Evolutionary conservation across 2,888 invertebrate genomes (phyloP), one percentile per base, ranked within the genome.

Genomic region (Amiota mariae): DNA sequence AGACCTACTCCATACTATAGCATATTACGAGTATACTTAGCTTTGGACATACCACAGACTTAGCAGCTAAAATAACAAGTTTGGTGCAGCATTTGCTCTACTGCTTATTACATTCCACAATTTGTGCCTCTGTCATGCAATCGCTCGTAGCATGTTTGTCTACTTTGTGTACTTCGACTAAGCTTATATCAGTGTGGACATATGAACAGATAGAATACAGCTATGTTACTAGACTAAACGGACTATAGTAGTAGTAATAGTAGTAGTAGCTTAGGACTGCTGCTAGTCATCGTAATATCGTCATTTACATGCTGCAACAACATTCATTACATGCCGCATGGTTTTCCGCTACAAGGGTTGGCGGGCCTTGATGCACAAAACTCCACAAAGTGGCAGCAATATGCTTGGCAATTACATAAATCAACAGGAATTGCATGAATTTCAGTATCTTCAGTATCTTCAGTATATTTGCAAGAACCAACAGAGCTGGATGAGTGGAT

Each of bases 291-390:
- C 56, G 77, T 75, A 77, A 77, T 73, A 72, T 59, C 78, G 78
- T 75, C 78, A 78, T 76, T 78, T 78, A 78, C 78, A 78, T 78
- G 78, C 73, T 76, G 78, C 78, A 72, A 77, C 77, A 77, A 76
- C 75, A 74, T 61, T 74, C 57, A 72, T 72, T 63, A 67, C 71
- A 49, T 54, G 71, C 66, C 13, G 46, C 49, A 56, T 51, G 67
- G 8, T 51, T 67, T 51, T 51, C 51, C 67, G 51, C 51, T 49
- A 36, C 36, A 36, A 36, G 36, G 67, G 51, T 24, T 15, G 63
- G 9, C 36, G 51, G 67, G 67, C 67, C 51, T 51, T 67, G 67
- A 67, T 67, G 67, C 67, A 67, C 67, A 67, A 67, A 51, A 67
- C 67, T 67, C 67, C 20, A 67, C 51, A 67, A 67, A 67, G 67